These are phyloP conservation scores for Hippocampus comes DNA, from an alignment of 2,113 vertebrate genomes.

Conservation along the genomic window DNA sequence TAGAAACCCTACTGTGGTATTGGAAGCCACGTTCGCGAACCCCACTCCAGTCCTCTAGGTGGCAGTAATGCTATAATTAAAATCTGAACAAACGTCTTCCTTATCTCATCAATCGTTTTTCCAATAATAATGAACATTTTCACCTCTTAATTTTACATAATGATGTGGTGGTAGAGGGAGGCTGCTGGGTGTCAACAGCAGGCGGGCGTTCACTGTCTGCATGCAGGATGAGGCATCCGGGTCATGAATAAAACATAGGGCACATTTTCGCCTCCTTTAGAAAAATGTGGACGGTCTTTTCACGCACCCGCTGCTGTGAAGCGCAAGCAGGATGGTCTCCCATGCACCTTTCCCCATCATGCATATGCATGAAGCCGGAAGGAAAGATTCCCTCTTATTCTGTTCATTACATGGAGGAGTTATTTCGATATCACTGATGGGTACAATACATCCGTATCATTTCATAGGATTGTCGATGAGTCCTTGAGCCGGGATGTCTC, in stretches of 20 bases:
- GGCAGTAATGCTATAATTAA: background rate
- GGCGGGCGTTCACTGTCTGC: slow-evolving; percentile 23
- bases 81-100: background rate
- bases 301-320: slow-evolving; percentile 23
- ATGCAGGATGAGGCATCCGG: slow-evolving; percentile 32
- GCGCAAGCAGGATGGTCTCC: slow-evolving; percentile 12
- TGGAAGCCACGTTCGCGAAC: background rate
- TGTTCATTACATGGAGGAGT: background rate
- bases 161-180: background rate
- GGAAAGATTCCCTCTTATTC: background rate
- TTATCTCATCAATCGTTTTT: background rate
- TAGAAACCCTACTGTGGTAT: background rate
- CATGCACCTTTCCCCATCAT: slow-evolving; percentile 10
- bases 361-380: background rate
- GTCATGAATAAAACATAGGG: slow-evolving; percentile 56
- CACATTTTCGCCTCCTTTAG: slow-evolving; percentile 26
- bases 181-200: slow-evolving; percentile 16
- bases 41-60: background rate
- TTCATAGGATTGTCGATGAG: background rate
- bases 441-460: background rate
- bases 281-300: background rate
- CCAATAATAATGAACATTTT: background rate
- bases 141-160: background rate
- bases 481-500: background rate
- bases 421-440: background rate